Percentiles rank a stretch among this genome's conserved stretches.
Conservation (phyloP, 2,113 vertebrate species). For the Conger conger region DNA sequence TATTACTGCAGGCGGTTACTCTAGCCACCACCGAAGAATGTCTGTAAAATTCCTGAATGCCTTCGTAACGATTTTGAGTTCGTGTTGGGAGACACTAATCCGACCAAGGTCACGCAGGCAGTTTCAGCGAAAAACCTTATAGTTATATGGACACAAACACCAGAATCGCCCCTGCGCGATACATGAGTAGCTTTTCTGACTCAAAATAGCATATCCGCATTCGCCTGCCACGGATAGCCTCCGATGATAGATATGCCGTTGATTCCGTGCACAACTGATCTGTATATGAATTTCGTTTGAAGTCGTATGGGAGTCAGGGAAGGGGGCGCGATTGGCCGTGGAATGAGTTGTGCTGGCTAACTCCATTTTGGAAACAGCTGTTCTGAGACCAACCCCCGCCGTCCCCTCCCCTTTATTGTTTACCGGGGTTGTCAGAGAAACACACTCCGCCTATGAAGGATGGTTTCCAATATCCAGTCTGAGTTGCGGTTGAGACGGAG, state of each 20-base stretch:
- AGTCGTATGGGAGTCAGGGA: slow-evolving; percentile 49
- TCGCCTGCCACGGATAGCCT: too few species aligned
- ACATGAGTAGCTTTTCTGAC: background rate
- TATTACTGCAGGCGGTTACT: too few species aligned
- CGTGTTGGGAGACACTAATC: background rate
- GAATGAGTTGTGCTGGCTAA: slow-evolving; percentile 49
- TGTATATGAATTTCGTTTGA: slow-evolving; percentile 23
- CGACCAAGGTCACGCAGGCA: background rate
- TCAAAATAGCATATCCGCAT: background rate
- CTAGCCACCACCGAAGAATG: background rate
- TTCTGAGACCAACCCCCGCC: slow-evolving; percentile 59
- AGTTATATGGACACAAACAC: background rate
- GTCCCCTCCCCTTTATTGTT: slow-evolving; percentile 51
- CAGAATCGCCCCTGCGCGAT: background rate
- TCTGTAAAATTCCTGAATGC: background rate
- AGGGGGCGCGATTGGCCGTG: slow-evolving; percentile 61
- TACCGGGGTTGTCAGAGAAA: slow-evolving; percentile 44
- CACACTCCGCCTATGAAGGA: slow-evolving; percentile 4
- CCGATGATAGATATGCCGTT: background rate
- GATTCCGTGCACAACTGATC: background rate
- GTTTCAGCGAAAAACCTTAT: background rate
- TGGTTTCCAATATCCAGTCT: slow-evolving; percentile 8
- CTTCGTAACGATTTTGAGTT: background rate
- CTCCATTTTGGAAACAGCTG: slow-evolving; percentile 82
- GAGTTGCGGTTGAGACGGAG: slow-evolving; percentile 3